These are phyloP conservation scores for Emmelina monodactyla DNA, from an alignment of 2,888 invertebrate species.

Conservation along the genomic window DNA sequence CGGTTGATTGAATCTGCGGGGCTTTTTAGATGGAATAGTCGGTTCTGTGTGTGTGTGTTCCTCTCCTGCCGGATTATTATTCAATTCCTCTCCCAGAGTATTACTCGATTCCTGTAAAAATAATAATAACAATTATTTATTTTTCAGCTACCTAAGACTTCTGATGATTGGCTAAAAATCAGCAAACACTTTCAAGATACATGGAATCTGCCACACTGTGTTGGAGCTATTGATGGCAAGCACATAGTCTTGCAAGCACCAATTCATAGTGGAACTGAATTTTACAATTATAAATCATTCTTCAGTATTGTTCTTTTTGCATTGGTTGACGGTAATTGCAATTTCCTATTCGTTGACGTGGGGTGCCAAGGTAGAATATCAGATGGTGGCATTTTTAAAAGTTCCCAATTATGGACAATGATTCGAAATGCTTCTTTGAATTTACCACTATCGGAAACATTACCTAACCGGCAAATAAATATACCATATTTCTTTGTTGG, in stretches of 20 bases:
- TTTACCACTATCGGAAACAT: conserved; percentile 10
- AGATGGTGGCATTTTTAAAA: conserved; percentile 16
- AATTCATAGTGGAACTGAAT: conserved; percentile 11
- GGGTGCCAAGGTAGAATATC: conserved; percentile 17
- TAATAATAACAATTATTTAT: too few species aligned
- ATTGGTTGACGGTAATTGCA: conserved; percentile 14
- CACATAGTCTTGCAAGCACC: conserved; percentile 14
- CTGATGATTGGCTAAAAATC: conserved; percentile 14
- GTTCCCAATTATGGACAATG: conserved; percentile 12
- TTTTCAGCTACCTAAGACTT: conserved; percentile 13
- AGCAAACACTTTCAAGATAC: conserved; percentile 11
- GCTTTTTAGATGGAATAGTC: too few species aligned
- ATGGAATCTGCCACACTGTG: conserved; percentile 15
- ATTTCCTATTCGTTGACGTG: conserved; percentile 14
- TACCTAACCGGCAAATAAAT: conserved; percentile 13
- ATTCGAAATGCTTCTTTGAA: conserved; percentile 11
- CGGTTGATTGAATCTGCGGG: too few species aligned
- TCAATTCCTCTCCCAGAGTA: too few species aligned
- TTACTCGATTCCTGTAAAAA: too few species aligned
- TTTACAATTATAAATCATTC: conserved; percentile 15
- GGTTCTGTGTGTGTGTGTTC: too few species aligned
- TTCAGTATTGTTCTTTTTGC: conserved; percentile 13
- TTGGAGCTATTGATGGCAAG: conserved; percentile 13
- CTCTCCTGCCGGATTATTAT: too few species aligned
- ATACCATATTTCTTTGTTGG: conserved; percentile 17